Evolutionary conservation across 2,113 vertebrate species (phyloP).

Genomic region (Cheirogaleus medius): DNA sequence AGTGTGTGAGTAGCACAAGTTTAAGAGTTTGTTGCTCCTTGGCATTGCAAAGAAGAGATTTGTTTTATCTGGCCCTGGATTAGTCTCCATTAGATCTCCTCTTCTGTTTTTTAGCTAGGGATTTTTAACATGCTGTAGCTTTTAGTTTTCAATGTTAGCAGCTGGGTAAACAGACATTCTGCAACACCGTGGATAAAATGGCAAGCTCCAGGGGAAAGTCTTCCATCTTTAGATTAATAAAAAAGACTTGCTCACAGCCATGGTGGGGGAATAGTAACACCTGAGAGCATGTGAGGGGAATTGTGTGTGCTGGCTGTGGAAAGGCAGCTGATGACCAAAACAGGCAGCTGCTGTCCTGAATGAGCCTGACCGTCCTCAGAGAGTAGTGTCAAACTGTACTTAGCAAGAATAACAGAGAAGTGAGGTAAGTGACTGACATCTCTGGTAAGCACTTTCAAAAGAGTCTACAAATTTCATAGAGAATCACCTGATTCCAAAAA

Average conservation of each 20-base stretch:
- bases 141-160: slow-evolving; percentile 49
- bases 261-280: slow-evolving; percentile 29
- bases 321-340: slow-evolving; percentile 59
- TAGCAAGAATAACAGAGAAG: neutral
- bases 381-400: neutral
- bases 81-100: neutral
- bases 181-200: slow-evolving; percentile 67
- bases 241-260: neutral
- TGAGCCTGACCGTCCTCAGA: neutral
- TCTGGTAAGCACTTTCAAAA: neutral
- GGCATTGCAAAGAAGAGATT: neutral
- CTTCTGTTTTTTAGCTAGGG: slow-evolving; percentile 33
- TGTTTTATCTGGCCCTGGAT: neutral
- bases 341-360: slow-evolving; percentile 8
- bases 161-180: slow-evolving; percentile 74
- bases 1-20: neutral
- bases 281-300: slow-evolving; percentile 52
- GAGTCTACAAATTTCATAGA: neutral
- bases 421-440: neutral
- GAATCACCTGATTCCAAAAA: slow-evolving; percentile 16
- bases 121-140: slow-evolving; percentile 40
- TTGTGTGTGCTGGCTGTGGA: neutral
- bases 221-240: slow-evolving; percentile 39
- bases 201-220: slow-evolving; percentile 56
- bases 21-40: neutral